phyloP scores from a whole-genome alignment of 2,888 invertebrate species.

The Pteria penguin region DNA sequence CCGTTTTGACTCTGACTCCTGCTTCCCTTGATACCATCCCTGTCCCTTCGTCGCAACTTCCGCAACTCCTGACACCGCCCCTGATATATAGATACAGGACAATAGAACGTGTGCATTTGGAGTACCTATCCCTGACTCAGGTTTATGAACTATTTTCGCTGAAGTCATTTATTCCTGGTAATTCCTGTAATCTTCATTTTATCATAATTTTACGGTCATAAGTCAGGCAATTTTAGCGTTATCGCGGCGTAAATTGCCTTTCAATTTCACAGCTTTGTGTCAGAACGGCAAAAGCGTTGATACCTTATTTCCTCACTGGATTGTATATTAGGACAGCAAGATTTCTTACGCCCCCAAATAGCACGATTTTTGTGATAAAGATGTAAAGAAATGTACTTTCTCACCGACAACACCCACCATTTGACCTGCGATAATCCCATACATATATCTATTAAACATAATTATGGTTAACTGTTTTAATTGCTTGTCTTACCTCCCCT shows the following conservation, averaged over 20 bases:
- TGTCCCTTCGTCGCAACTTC: too few species aligned
- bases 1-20: too few species aligned
- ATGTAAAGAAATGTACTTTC: background rate
- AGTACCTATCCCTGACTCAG: background rate
- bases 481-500: background rate
- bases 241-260: conserved; percentile 7
- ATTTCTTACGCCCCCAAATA: background rate
- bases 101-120: background rate
- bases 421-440: too few species aligned
- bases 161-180: background rate
- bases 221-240: background rate
- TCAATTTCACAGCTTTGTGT: conserved; percentile 2
- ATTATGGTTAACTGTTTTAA: too few species aligned
- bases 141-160: background rate
- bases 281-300: background rate
- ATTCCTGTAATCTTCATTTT: conserved; percentile 4
- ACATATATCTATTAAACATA: too few species aligned
- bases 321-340: background rate
- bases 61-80: too few species aligned
- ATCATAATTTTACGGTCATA: conserved; percentile 13
- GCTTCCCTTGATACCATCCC: too few species aligned
- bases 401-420: background rate
- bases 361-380: background rate
- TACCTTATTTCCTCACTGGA: background rate
- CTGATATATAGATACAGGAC: background rate